Base-by-base conservation (phyloP, 2,797 vertebrate species). In the Tenualosa thibaudeaui region DNA sequence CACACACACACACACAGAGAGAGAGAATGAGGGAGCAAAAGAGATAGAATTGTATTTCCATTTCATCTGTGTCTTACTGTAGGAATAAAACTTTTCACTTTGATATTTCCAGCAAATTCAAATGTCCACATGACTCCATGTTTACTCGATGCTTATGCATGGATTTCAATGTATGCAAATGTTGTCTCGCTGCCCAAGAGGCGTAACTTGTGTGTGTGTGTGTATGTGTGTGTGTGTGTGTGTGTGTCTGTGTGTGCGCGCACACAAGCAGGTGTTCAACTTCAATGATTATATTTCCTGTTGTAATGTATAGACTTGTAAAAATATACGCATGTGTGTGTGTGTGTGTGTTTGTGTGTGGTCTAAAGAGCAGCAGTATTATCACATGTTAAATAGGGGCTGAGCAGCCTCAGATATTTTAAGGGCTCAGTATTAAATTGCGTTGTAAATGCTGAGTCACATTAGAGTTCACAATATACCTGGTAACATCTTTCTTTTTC, bases 371-470 rank as follows among this genome's bases (percentile, higher is more conserved):
- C 68, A 43, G 15, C 31, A 75, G 68, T 19, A 75, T 75, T 75
- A 75, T 75, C 68, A 75, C 68, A 12, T 71, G 43, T 75, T 40
- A 75, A 75, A 75, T 75, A 75, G 68, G 13, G 4, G 4, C 71
- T 46, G 37, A 46, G 71, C 15, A 78, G 71, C 37, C 71, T 43
- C 71, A 19, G 71, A 46, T 78, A 78, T 78, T 78, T 78, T 78
- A 19, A 46, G 71, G 71, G 71, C 17, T 78, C 71, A 46, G 71
- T 78, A 78, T 78, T 78, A 78, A 19, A 78, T 78, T 46, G 71
- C 71, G 46, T 78, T 78, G 15, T 46, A 78, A 78, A 46, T 78
- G 71, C 71, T 78, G 71, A 78, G 71, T 78, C 71, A 78, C 71
- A 46, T 43, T 19, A 43, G 17, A 78, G 37, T 78, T 78, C 71